Percentiles rank a stretch among this genome's conserved stretches.
These are phyloP conservation scores for Diachasma alloeum DNA, from an alignment of 1,140 invertebrate genomes.

Conservation along the genomic window DNA sequence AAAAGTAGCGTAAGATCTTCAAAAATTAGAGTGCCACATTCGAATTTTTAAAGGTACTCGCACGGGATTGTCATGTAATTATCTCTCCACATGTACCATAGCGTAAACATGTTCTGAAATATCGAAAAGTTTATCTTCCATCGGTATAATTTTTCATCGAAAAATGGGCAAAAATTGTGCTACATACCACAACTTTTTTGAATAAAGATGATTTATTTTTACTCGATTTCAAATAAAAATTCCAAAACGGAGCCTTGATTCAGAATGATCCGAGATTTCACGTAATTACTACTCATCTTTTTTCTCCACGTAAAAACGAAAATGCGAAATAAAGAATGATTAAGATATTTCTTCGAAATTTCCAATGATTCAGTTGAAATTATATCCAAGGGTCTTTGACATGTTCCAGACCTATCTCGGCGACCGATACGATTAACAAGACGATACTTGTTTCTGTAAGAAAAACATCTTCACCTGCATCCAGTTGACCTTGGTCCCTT, in stretches of 20 bases:
- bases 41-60: too few relatives aligned
- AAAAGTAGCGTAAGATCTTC: too few relatives aligned
- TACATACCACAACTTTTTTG: too few relatives aligned
- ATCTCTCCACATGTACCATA: too few relatives aligned
- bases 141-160: too few relatives aligned
- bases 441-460: background rate
- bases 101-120: too few relatives aligned
- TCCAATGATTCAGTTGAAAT: background rate
- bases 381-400: background rate
- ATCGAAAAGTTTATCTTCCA: too few relatives aligned
- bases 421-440: background rate
- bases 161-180: too few relatives aligned
- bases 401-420: background rate
- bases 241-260: background rate
- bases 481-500: constrained; percentile 1
- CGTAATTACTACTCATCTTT: background rate
- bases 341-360: background rate
- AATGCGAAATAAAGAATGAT: background rate
- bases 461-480: background rate
- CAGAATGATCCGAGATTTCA: background rate
- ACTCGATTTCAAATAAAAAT: too few relatives aligned
- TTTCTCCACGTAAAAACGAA: background rate
- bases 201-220: too few relatives aligned
- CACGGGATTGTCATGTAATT: too few relatives aligned
- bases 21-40: too few relatives aligned